Evolutionary conservation across 1,140 invertebrate species (phyloP).

Genomic region (Bombus balteatus): DNA sequence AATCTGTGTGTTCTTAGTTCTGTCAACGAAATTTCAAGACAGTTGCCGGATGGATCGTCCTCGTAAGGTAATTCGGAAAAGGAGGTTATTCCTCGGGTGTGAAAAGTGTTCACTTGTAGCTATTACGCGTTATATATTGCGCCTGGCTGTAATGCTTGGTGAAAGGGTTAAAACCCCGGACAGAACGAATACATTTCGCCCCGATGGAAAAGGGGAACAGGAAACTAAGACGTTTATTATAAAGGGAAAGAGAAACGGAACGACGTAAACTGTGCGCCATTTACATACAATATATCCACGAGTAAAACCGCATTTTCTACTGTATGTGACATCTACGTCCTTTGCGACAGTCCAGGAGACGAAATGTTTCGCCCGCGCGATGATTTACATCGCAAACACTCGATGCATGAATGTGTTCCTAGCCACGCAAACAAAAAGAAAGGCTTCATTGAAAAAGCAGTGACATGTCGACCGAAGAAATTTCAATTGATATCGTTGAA

Average conservation of each 20-base stretch:
- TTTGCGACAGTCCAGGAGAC: not conserved
- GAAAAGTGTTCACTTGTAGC: conserved; percentile 26
- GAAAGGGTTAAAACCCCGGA: conserved; percentile 25
- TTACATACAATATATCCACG: conserved; percentile 22
- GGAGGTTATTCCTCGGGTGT: not conserved
- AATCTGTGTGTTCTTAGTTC: not conserved
- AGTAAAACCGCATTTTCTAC: conserved; percentile 35
- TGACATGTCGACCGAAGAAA: not conserved
- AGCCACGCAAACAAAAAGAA: not conserved
- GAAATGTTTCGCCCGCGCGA: not conserved
- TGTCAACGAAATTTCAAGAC: not conserved
- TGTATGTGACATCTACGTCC: conserved; percentile 14
- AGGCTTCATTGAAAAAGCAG: not conserved
- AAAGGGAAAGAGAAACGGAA: conserved; percentile 18
- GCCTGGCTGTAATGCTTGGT: not conserved
- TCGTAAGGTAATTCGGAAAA: not conserved
- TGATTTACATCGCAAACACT: conserved; percentile 31
- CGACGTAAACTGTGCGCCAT: conserved; percentile 15
- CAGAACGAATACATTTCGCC: conserved; percentile 10
- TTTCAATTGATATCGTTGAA: not conserved
- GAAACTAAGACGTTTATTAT: conserved; percentile 36
- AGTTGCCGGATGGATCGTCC: not conserved
- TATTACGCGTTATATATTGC: conserved; percentile 18
- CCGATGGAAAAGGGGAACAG: not conserved
- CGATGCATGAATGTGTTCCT: conserved; percentile 10